Percentiles rank a stretch among this genome's conserved stretches.
Evolutionary conservation across 1,140 invertebrate genomes (phyloP).

Genomic region (Drosophila sturtevanti): DNA sequence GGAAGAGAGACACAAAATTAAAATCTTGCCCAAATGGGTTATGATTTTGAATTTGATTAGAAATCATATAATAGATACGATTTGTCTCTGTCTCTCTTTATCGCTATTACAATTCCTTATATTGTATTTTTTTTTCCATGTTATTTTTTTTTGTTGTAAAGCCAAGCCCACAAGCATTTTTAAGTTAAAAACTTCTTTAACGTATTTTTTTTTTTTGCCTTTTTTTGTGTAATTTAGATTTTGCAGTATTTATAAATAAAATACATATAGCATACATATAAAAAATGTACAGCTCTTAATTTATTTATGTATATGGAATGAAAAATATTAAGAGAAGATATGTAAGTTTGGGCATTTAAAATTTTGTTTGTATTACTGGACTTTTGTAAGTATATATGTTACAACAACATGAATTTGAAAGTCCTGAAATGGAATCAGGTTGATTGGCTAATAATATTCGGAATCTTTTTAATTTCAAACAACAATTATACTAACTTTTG

Average conservation of each 20-base stretch:
- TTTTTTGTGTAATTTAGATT: conserved; percentile 52
- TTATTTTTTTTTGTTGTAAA: conserved; percentile 37
- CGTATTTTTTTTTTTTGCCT: conserved; percentile 1
- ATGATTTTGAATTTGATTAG: neutral
- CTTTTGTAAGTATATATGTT: too few species aligned
- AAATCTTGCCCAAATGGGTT: neutral
- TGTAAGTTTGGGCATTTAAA: too few species aligned
- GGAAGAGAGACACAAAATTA: neutral
- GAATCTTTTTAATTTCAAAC: too few species aligned
- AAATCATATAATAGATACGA: neutral
- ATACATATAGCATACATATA: conserved; percentile 28
- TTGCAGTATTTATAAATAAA: conserved; percentile 72
- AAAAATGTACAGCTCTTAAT: neutral
- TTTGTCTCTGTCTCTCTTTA: neutral
- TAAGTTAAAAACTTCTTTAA: conserved; percentile 55
- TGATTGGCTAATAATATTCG: too few species aligned
- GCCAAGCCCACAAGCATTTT: conserved; percentile 51
- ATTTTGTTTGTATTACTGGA: too few species aligned
- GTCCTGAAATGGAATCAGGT: too few species aligned
- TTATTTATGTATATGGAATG: too few species aligned
- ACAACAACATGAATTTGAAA: too few species aligned
- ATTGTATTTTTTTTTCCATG: neutral
- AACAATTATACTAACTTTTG: too few species aligned
- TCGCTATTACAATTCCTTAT: neutral
- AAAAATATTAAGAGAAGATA: too few species aligned